phyloP scores from a whole-genome alignment of 2,888 invertebrate genomes.

The Cephus rjabovi region DNA sequence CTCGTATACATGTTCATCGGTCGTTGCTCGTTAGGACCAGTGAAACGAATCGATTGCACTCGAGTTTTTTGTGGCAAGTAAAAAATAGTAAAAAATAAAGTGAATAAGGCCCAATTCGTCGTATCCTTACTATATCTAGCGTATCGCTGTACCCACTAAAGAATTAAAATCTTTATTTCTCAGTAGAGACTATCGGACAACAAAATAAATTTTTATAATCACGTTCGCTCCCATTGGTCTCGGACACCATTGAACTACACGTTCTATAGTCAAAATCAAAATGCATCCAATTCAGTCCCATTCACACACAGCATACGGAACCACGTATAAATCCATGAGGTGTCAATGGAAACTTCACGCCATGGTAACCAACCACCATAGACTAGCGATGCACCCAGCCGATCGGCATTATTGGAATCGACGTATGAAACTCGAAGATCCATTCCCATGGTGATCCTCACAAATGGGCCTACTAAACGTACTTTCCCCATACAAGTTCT shows the following conservation, averaged over 20 bases:
- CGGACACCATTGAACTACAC: background rate
- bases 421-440: background rate
- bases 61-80: background rate
- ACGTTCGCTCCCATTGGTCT: no score
- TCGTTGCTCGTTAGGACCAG: background rate
- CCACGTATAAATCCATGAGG: background rate
- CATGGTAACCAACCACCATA: background rate
- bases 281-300: background rate
- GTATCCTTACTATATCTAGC: background rate
- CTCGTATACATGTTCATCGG: background rate
- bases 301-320: background rate
- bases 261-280: background rate
- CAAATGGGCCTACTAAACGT: constrained; percentile 13
- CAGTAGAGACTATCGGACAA: no score
- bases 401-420: constrained; percentile 8
- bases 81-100: background rate
- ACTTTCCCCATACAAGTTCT: constrained; percentile 1
- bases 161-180: no score
- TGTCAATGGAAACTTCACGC: background rate
- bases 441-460: background rate
- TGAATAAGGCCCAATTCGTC: background rate
- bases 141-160: background rate
- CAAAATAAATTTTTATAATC: no score
- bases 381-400: constrained; percentile 12
- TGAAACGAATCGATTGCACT: background rate